phyloP scores from a whole-genome alignment of 2,113 vertebrate species.

The Pollachius pollachius region DNA sequence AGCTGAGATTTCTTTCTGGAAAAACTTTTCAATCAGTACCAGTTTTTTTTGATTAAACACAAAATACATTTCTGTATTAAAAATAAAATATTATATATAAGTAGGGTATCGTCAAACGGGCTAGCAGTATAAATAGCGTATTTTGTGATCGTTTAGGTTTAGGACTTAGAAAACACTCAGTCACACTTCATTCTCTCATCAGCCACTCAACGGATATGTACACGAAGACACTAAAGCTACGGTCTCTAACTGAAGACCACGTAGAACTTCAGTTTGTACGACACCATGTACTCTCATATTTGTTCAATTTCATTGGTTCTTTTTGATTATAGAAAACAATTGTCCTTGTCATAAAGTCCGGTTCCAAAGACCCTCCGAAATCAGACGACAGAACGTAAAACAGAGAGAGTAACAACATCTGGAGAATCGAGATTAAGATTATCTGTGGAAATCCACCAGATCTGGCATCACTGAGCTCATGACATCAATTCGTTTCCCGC shows the following conservation, averaged over 20 bases:
- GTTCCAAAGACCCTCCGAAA: no score
- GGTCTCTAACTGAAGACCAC: slow-evolving; percentile 31
- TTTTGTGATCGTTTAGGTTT: slow-evolving; percentile 38
- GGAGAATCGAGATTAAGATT: slow-evolving; percentile 39
- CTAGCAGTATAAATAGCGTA: slow-evolving; percentile 51
- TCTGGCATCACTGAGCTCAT: slow-evolving; percentile 27
- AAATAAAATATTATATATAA: slow-evolving; percentile 43
- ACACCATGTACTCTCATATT: not conserved
- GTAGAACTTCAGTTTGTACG: slow-evolving; percentile 28
- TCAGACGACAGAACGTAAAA: no score
- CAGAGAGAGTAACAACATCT: not conserved
- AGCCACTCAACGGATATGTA: slow-evolving; percentile 10
- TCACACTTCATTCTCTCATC: slow-evolving; percentile 3
- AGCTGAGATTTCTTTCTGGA: no score
- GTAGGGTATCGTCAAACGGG: slow-evolving; percentile 45
- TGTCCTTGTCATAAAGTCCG: no score
- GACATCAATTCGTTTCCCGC: slow-evolving; percentile 13
- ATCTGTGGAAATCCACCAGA: slow-evolving; percentile 21
- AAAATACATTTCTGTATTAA: slow-evolving; percentile 49
- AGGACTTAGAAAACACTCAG: no score
- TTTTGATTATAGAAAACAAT: no score
- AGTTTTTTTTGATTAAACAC: slow-evolving; percentile 18
- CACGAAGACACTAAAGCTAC: slow-evolving; percentile 30
- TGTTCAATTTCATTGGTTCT: not conserved
- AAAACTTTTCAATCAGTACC: slow-evolving; percentile 14